These are phyloP conservation scores for Drosophila jambulina DNA, from an alignment of 1,140 invertebrate genomes.

Conservation along the genomic window DNA sequence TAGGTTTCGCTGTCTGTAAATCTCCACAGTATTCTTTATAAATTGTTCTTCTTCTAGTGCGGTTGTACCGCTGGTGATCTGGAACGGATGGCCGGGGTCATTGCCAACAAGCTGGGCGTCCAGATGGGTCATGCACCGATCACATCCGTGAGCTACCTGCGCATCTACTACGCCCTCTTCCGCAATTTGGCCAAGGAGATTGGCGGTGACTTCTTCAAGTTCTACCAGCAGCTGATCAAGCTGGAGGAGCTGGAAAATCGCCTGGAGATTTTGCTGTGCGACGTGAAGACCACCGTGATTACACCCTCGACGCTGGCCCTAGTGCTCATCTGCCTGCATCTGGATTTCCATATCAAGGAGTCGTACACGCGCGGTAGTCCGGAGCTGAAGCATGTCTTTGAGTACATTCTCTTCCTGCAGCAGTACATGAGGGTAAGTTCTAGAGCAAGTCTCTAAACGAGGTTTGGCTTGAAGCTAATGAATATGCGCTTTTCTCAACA, in stretches of 20 bases:
- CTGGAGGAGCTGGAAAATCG: slow-evolving; percentile 88
- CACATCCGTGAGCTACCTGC: slow-evolving; percentile 89
- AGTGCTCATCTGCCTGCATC: slow-evolving; percentile 88
- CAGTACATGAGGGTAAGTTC: slow-evolving; percentile 75
- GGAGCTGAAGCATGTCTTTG: slow-evolving; percentile 82
- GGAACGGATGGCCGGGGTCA: slow-evolving; percentile 90
- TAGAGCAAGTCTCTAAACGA: background rate
- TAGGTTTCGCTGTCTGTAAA: slow-evolving; percentile 17
- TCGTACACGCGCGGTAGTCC: slow-evolving; percentile 82
- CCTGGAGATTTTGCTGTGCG: slow-evolving; percentile 90
- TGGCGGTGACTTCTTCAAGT: slow-evolving; percentile 85
- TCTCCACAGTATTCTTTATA: no score
- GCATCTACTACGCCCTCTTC: slow-evolving; percentile 88
- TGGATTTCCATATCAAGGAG: slow-evolving; percentile 86
- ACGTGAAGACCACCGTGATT: slow-evolving; percentile 89
- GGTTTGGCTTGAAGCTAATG: background rate
- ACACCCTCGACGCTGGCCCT: slow-evolving; percentile 89
- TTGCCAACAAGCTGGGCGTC: slow-evolving; percentile 89
- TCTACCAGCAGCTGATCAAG: slow-evolving; percentile 84
- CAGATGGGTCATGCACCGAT: slow-evolving; percentile 87
- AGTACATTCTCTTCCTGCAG: slow-evolving; percentile 84
- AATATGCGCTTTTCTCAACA: slow-evolving; percentile 68
- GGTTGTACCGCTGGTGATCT: slow-evolving; percentile 91
- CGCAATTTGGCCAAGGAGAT: slow-evolving; percentile 86
- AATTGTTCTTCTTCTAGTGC: slow-evolving; percentile 75